Conservation (phyloP, 2,888 invertebrate species). For the Thymelicus acteon region DNA sequence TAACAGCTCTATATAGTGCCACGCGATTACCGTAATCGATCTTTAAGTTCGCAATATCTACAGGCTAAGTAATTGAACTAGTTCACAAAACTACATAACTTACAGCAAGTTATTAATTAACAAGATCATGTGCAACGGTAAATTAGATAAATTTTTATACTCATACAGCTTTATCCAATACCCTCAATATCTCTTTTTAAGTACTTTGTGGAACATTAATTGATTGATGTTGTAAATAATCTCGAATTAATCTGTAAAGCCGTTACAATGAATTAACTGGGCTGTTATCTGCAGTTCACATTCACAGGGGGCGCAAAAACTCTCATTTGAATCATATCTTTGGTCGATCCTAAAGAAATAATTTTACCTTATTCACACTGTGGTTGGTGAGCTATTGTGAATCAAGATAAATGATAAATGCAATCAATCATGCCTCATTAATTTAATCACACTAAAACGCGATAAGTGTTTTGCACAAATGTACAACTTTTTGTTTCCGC, state of each 20-base stretch:
- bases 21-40: neutral
- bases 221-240: slow-evolving; percentile 45
- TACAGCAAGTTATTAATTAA: slow-evolving; percentile 9
- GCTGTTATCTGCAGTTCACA: slow-evolving; percentile 52
- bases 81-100: slow-evolving; percentile 13
- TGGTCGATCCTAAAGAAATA: slow-evolving; percentile 28
- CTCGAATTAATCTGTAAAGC: slow-evolving; percentile 44
- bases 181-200: slow-evolving; percentile 26
- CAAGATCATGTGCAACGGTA: slow-evolving; percentile 35
- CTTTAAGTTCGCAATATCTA: neutral
- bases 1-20: neutral
- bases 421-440: slow-evolving; percentile 37
- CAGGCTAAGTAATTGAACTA: slow-evolving; percentile 5
- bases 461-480: slow-evolving; percentile 33
- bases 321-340: slow-evolving; percentile 34
- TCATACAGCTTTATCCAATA: slow-evolving; percentile 19
- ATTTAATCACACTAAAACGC: slow-evolving; percentile 32
- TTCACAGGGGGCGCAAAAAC: slow-evolving; percentile 54
- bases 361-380: slow-evolving; percentile 41
- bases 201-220: slow-evolving; percentile 39
- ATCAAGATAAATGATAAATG: slow-evolving; percentile 37
- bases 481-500: slow-evolving; percentile 23
- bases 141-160: slow-evolving; percentile 24
- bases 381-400: slow-evolving; percentile 37
- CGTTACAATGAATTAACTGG: slow-evolving; percentile 52